These are phyloP conservation scores for Sebastes jordani DNA, from an alignment of 2,797 vertebrate species.

Conservation along the genomic window DNA sequence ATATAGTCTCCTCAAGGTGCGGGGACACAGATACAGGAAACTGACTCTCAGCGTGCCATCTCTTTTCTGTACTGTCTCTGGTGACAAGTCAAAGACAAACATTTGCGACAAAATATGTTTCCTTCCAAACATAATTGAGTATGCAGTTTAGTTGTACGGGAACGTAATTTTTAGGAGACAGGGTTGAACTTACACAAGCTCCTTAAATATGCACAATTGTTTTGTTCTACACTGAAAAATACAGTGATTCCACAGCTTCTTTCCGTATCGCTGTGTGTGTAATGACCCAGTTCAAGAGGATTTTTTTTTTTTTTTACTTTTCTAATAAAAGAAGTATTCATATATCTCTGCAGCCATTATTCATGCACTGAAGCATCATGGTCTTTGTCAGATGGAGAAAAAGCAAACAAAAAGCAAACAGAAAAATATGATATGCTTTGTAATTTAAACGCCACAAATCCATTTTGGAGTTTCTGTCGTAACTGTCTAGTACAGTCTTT, in stretches of 20 bases:
- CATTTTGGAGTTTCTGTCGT: constrained; percentile 26
- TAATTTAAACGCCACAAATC: background rate
- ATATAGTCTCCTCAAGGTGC: too few relatives aligned
- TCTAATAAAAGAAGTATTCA: constrained; percentile 14
- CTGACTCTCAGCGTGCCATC: too few relatives aligned
- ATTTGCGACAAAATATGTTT: too few relatives aligned
- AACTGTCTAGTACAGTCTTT: constrained; percentile 8
- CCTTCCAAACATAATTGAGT: too few relatives aligned
- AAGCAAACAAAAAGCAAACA: constrained; percentile 34
- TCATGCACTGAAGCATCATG: background rate
- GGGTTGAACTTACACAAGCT: background rate
- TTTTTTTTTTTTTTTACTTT: background rate
- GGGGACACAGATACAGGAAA: too few relatives aligned
- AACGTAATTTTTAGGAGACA: too few relatives aligned
- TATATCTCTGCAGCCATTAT: constrained; percentile 30
- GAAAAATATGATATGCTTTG: constrained; percentile 6
- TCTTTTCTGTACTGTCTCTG: too few relatives aligned
- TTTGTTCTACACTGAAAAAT: background rate
- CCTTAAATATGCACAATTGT: background rate
- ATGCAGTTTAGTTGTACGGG: too few relatives aligned
- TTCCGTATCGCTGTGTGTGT: background rate
- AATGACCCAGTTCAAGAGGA: constrained; percentile 23
- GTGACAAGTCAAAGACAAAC: too few relatives aligned
- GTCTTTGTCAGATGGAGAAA: constrained; percentile 45
- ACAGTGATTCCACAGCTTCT: background rate